Evolutionary conservation across 1,140 invertebrate species (phyloP), one percentile per base, ranked within the genome.

Genomic region (Drosophila baimaii): DNA sequence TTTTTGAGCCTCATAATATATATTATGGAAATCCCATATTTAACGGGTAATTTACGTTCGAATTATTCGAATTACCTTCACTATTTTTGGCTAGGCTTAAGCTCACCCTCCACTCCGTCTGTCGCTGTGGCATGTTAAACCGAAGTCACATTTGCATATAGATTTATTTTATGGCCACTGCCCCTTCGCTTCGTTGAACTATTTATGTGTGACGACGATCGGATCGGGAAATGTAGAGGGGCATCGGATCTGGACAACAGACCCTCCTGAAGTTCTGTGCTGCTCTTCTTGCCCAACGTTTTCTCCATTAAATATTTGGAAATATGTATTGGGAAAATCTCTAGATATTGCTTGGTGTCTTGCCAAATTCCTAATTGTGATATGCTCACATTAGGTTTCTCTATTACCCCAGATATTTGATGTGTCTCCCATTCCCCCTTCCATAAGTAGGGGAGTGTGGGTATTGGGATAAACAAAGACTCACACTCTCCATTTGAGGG

Each of bases 121-220:
- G 47, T 47, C 17, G 25, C 33, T 49, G 51, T 71, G 68, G 69
- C 65, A 64, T 82, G 83, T 88, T 86, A 62, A 51, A 27, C 61
- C 23, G 52, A 54, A 64, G 72, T 62, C 64, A 46, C 68, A 88
- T 88, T 88, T 88, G 85, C 84, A 88, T 88, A 90, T 80, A 59
- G 84, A 88, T 88, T 88, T 90, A 88, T 89, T 88, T 89, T 90
- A 88, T 89, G 69, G 72, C 66, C 57, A 17, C 25, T 71, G 66
- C 75, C 41, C n/a, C 31, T 33, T 13, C 29, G 29, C 29, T 7
- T 59, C 35, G 29, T n/a, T 58, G 68, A 54, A 71, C 68, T 71
- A 73, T 73, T 73, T 73, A 61, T 73, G 70, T 73, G 69, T 52
- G 69, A 72, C 66, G 70, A 62, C 66, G 70, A 62, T 73, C 56